Evolutionary conservation across 92 coral and sea anemone species (phyloP).

Genomic region (Paragorgia papillata): DNA sequence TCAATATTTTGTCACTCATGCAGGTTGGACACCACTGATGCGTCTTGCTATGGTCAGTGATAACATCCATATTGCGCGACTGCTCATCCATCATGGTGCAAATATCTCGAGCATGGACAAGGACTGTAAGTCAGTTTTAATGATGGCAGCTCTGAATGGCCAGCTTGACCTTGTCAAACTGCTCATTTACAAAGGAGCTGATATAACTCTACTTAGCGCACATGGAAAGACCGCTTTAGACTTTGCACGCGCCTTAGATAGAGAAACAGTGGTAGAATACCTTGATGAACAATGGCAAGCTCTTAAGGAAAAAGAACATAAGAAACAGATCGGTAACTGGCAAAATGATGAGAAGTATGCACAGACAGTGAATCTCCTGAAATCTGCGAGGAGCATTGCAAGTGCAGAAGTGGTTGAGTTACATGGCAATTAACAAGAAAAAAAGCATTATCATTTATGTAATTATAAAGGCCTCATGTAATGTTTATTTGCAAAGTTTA

Average conservation of each 20-base stretch:
- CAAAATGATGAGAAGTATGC: constrained; percentile 37
- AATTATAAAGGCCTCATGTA: not conserved
- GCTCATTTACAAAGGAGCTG: constrained; percentile 83
- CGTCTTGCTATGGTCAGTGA: constrained; percentile 83
- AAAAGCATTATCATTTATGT: no score
- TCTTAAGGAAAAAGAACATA: constrained; percentile 66
- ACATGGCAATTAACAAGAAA: not conserved
- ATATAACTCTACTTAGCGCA: constrained; percentile 64
- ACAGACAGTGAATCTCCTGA: constrained; percentile 23
- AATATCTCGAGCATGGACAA: constrained; percentile 85
- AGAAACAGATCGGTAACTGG: constrained; percentile 27
- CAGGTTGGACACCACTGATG: constrained; percentile 97
- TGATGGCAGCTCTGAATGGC: constrained; percentile 96
- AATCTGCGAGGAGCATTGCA: constrained; percentile 27
- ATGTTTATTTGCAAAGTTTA: no score
- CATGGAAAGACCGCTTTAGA: constrained; percentile 95
- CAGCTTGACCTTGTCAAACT: constrained; percentile 83
- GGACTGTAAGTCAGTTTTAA: constrained; percentile 83
- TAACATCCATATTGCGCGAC: constrained; percentile 77
- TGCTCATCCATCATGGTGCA: constrained; percentile 93
- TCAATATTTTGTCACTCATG: constrained; percentile 3
- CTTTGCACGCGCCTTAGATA: constrained; percentile 90
- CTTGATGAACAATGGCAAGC: constrained; percentile 78
- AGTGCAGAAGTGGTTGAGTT: not conserved
- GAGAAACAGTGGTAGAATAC: constrained; percentile 73